Evolutionary conservation across 2,113 vertebrate genomes (phyloP), one percentile per base, ranked within the genome.

Genomic region (Vulpes lagopus): DNA sequence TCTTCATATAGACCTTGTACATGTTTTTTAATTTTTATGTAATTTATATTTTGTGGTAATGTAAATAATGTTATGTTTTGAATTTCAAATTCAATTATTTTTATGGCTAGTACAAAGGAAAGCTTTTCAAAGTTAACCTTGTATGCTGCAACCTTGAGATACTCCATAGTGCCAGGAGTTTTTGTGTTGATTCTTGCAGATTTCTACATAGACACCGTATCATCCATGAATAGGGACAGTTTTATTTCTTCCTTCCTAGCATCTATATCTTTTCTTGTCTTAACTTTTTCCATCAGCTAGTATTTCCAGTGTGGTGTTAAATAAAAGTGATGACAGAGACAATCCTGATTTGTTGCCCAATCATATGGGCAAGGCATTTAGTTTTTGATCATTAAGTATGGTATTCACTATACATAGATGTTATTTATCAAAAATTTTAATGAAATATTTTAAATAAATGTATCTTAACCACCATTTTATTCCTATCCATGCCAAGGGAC

Each of bases 381-480:
- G 19, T 53, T 85, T 85, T 30, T 67, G 17, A 22, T 3, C 11
- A 51, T 85, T 67, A 85, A 22, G 19, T 65, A 67, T 53, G 57
- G 10, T 59, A 43, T 82, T 60, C 59, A 15, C 80, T 60, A 15
- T 15, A 38, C 20, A 0, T 25, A 32, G 60, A 51, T 32, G 16
- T 22, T 65, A 49, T 49, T 84, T 84, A 84, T 84, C 60, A 51
- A 49, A 85, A 51, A 2, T 62, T 43, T 62, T 15, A 27, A 62
- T 11, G 20, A 38, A 81, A 65, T 12, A 30, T n/a, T 12, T 53
- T 55, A 1, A 49, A 10, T 43, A 97, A 97, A 76, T 89, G 16
- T n/a, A 95, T 97, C 98, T 98, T 96, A 94, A 51, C 57, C 89
- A 96, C 38, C 51, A 84, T n/a, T 98, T 98, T 98, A 98, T 98